Conservation (phyloP, 2,113 vertebrate species). For the Trogon surrucura region DNA sequence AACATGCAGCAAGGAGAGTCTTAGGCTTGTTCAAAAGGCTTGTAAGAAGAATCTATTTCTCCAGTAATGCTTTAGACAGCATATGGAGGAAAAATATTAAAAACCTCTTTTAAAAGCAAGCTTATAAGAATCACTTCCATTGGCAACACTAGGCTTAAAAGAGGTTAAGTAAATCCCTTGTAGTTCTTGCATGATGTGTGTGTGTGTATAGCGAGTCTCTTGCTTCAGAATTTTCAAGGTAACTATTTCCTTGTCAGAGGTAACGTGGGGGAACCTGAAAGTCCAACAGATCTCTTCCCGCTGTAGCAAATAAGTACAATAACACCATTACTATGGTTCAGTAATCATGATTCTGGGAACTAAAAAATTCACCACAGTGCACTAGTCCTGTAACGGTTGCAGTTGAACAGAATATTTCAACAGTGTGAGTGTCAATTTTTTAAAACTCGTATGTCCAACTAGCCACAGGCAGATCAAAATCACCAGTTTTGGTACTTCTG, state of each 20-base stretch:
- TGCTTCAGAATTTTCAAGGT: neutral
- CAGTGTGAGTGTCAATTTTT: neutral
- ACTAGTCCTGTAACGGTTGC: neutral
- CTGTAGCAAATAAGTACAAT: neutral
- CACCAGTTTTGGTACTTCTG: neutral
- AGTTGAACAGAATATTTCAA: neutral
- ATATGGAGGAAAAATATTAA: neutral
- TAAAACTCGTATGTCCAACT: neutral
- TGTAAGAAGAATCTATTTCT: neutral
- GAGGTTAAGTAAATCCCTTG: neutral
- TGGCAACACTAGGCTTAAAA: neutral
- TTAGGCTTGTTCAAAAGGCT: neutral
- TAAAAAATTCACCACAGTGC: neutral
- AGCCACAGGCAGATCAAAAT: neutral
- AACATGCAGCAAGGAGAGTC: neutral
- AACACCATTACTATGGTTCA: neutral
- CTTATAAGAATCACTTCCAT: neutral
- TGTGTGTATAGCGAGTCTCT: neutral
- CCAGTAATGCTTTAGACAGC: neutral
- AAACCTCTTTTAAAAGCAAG: neutral
- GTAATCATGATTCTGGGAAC: neutral
- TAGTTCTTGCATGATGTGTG: neutral
- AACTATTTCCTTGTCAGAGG: neutral
- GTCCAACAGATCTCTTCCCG: accelerated
- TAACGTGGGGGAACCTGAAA: neutral